Evolutionary conservation across 2,888 invertebrate genomes (phyloP), one percentile per base, ranked within the genome.

Genomic region (Gandaritis pyraliata): DNA sequence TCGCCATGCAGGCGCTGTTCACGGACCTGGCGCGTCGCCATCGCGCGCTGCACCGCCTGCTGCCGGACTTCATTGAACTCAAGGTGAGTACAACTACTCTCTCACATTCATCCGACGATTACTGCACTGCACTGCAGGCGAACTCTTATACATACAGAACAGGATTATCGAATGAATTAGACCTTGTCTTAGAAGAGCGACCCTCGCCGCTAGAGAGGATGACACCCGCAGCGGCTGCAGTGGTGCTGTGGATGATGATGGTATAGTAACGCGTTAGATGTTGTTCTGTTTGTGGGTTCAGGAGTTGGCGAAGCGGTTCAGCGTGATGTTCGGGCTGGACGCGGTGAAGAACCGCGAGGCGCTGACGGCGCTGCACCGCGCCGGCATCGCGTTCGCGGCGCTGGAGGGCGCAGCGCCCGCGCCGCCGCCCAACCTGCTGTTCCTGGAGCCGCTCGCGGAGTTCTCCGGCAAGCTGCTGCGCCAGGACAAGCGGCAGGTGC

Each of bases 281-380:
- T 23, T 23, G 23, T 2, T 5, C 2, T 23, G 29, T 46, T n/a
- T n/a, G n/a, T n/a, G n/a, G n/a, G 30, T 23, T 30, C 78, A 96
- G 95, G 99, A 99, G 93, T 92, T 99, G 81, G 99, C 98, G 0
- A 98, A 99, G 88, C 94, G 99, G 57, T 99, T 99, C 93, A 97
- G 99, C 0, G 93, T 99, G 58, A 98, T 98, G 51, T 99, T 99
- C 93, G 99, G 99, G 0, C 93, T 99, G 78, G 99, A 99, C 92
- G 97, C 97, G 13, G 95, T 99, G 64, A 98, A 98, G 92, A 99
- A 98, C 93, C 95, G 99, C 68, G 98, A 99, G 87, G 98, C 98
- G 10, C 96, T 99, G 66, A 98, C 98, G 12, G 97, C 98, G 51
- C 93, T 99, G 77, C 99, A 99, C 90, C 95, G 98, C 77, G 98